Percentiles rank a stretch among this genome's conserved stretches.
phyloP scores from a whole-genome alignment of 2,113 vertebrate species.

The Pteronura brasiliensis region DNA sequence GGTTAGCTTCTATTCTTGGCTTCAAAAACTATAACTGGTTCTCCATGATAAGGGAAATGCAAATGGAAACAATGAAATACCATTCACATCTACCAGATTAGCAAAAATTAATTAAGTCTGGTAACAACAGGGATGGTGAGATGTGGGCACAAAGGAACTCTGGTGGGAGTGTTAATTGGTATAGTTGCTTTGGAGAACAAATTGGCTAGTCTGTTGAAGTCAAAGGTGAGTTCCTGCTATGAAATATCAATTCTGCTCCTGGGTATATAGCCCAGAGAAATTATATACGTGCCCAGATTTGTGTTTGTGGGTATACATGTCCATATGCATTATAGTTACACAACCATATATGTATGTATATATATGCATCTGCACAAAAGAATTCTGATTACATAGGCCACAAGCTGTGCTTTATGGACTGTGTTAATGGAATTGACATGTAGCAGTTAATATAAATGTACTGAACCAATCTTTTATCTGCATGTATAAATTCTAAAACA shows the following conservation, averaged over 20 bases:
- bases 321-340: neutral
- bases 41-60: conserved; percentile 57
- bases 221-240: neutral
- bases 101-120: conserved; percentile 65
- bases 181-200: neutral
- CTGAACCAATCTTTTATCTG: neutral
- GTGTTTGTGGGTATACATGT: neutral
- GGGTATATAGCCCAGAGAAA: neutral
- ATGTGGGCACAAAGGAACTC: conserved; percentile 8
- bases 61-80: conserved; percentile 49
- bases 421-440: neutral
- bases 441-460: neutral
- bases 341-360: no score
- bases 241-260: neutral
- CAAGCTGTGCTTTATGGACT: neutral
- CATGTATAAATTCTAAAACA: conserved; percentile 8
- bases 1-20: neutral
- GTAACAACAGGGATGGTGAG: conserved; percentile 27
- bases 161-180: conserved; percentile 47
- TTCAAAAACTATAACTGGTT: conserved; percentile 40
- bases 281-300: neutral
- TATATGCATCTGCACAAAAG: neutral
- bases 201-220: conserved; percentile 1
- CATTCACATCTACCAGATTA: conserved; percentile 51
- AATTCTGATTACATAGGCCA: neutral